A percentile compares a stretch with the other conserved stretches of the same genome.
Evolutionary conservation across 2,888 invertebrate species (phyloP).

Genomic region (Hydrotaea diabolus): DNA sequence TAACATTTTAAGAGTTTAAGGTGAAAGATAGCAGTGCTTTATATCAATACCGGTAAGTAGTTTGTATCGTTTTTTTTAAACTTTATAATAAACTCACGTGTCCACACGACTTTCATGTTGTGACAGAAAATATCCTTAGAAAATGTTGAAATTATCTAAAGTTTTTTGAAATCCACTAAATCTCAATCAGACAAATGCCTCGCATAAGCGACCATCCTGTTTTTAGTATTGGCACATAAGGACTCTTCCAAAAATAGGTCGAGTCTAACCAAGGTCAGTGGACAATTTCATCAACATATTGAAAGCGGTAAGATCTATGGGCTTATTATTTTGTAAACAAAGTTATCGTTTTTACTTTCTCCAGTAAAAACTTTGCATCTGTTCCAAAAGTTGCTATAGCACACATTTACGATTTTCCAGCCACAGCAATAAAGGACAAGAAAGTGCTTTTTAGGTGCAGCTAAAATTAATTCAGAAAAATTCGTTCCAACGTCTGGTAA

Average conservation of each 20-base stretch:
- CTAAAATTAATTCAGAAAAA: slow-evolving; percentile 10
- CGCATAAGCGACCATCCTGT: no score
- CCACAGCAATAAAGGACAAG: slow-evolving; percentile 29
- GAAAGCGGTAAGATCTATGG: no score
- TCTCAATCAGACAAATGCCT: no score
- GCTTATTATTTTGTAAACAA: slow-evolving; percentile 37
- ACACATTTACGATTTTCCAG: slow-evolving; percentile 60
- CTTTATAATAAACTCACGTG: slow-evolving; percentile 69
- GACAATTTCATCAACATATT: no score
- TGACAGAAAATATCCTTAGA: no score
- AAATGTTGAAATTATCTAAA: no score
- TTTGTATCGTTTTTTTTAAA: slow-evolving; percentile 60
- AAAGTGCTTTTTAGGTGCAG: slow-evolving; percentile 36
- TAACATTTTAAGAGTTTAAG: no score
- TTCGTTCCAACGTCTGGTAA: not conserved
- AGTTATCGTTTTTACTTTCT: slow-evolving; percentile 26
- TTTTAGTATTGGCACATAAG: no score
- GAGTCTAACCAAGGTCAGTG: no score
- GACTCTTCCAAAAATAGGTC: no score
- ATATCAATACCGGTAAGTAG: slow-evolving; percentile 35
- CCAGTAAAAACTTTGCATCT: slow-evolving; percentile 30
- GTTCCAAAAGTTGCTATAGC: slow-evolving; percentile 44
- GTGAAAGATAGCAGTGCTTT: slow-evolving; percentile 35
- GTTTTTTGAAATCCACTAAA: no score
- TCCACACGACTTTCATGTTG: no score